Percentiles rank a stretch among this genome's conserved stretches.
Conservation (phyloP, 1,140 invertebrate genomes). For the Papilio helenus region DNA sequence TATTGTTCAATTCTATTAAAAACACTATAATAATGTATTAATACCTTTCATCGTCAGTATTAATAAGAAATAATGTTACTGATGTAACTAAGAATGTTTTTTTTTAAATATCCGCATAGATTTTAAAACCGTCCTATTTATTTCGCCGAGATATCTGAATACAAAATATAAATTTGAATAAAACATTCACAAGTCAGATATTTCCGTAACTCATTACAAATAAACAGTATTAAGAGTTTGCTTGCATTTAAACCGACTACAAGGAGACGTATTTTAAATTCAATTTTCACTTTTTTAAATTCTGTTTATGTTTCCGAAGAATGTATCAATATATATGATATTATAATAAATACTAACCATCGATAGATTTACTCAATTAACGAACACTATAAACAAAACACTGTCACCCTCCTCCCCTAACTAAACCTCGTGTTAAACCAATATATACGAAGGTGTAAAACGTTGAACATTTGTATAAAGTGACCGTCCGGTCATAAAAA, state of each 20-base stretch:
- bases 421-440: background rate
- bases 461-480: background rate
- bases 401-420: background rate
- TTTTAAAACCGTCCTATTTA: background rate
- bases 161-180: constrained; percentile 27
- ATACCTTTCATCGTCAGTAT: too few species aligned
- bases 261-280: constrained; percentile 28
- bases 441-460: background rate
- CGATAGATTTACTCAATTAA: too few species aligned
- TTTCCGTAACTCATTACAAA: constrained; percentile 26
- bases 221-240: constrained; percentile 25
- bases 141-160: background rate
- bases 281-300: constrained; percentile 26
- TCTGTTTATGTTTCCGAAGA: background rate
- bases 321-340: too few species aligned
- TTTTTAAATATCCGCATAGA: background rate
- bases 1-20: background rate
- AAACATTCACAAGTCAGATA: constrained; percentile 9
- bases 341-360: too few species aligned
- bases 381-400: background rate
- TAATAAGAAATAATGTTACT: too few species aligned
- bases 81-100: background rate
- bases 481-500: background rate
- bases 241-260: constrained; percentile 14
- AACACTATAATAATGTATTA: too few species aligned